phyloP scores from a whole-genome alignment of 35 echinoderm and acorn worm species.

The Patiria miniata region DNA sequence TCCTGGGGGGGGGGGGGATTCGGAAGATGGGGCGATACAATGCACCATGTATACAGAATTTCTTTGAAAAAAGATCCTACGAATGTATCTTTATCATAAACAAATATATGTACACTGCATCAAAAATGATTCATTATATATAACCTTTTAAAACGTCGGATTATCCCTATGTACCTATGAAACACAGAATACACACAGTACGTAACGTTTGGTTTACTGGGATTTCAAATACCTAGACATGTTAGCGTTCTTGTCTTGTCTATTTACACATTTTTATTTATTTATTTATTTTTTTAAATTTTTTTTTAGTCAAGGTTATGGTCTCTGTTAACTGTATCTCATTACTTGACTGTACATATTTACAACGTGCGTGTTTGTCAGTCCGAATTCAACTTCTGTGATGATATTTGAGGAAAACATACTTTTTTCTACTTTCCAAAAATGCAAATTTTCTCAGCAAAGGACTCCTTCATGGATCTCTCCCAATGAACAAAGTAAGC shows the following conservation, averaged over 20 bases:
- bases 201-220: neutral
- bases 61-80: slow-evolving; percentile 6
- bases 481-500: too few species aligned
- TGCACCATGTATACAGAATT: slow-evolving; percentile 25
- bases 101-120: slow-evolving; percentile 29
- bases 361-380: slow-evolving; percentile 6
- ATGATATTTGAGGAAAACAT: too few species aligned
- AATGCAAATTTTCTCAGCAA: too few species aligned
- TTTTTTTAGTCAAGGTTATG: slow-evolving; percentile 2
- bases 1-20: too few species aligned
- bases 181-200: slow-evolving; percentile 10
- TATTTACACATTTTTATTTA: slow-evolving; percentile 8
- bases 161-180: slow-evolving; percentile 1
- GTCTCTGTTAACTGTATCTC: neutral
- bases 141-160: slow-evolving; percentile 9
- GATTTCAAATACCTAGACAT: slow-evolving; percentile 1
- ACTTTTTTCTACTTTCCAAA: too few species aligned
- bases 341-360: slow-evolving; percentile 11
- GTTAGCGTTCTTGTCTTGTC: slow-evolving; percentile 6
- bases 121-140: slow-evolving; percentile 27
- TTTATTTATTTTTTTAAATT: neutral
- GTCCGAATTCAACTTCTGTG: neutral
- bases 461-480: too few species aligned
- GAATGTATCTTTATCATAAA: slow-evolving; percentile 29
- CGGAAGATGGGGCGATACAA: too few species aligned